phyloP scores from a whole-genome alignment of 2,797 vertebrate species.

The Gallinago stenura region DNA sequence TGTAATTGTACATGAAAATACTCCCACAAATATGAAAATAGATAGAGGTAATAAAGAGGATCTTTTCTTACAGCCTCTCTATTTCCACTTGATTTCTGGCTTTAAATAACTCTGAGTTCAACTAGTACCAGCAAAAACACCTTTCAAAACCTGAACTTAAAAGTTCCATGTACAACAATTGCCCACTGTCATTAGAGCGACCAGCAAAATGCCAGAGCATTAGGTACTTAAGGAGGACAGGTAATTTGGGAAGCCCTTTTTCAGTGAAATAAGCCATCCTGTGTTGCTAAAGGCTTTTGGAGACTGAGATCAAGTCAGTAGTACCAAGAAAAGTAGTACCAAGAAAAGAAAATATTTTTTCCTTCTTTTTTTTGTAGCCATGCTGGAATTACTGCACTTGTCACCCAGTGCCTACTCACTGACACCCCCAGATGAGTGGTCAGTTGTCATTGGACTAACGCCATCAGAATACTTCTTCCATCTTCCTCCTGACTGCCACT shows the following conservation, averaged over 20 bases:
- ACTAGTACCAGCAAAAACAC: neutral
- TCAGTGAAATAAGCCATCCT: neutral
- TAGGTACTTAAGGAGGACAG: neutral
- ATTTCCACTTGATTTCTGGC: neutral
- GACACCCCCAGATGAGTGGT: accelerated
- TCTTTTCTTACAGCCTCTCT: neutral
- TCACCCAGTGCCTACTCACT: neutral
- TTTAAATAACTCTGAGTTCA: neutral
- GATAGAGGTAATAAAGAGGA: neutral
- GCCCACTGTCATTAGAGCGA: neutral
- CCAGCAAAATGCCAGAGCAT: neutral
- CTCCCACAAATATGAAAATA: neutral
- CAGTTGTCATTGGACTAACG: accelerated
- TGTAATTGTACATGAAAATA: neutral
- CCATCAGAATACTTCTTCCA: neutral
- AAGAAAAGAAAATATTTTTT: neutral
- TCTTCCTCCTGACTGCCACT: neutral
- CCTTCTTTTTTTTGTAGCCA: neutral
- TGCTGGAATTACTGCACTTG: neutral
- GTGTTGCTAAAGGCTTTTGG: neutral
- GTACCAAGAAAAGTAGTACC: neutral
- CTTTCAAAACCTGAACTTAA: neutral
- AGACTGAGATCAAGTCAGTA: neutral
- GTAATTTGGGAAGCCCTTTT: neutral
- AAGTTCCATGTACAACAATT: neutral